A percentile compares a stretch with the other conserved stretches of the same genome.
Conservation (phyloP, 2,888 invertebrate genomes). For the Mythimna impura region DNA sequence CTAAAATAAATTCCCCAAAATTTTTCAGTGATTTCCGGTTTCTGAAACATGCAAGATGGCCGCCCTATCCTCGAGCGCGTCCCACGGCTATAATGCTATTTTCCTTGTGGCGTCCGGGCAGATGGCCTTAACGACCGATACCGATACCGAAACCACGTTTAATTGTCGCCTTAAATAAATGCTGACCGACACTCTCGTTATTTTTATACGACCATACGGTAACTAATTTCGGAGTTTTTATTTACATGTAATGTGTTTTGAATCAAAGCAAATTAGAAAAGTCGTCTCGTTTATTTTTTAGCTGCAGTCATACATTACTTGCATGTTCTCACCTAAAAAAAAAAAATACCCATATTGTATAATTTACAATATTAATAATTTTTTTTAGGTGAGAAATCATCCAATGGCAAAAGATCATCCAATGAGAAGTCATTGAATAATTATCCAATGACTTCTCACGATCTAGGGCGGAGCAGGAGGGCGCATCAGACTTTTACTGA, state of each 20-base stretch:
- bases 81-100: constrained; percentile 57
- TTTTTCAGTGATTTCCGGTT: not conserved
- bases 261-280: constrained; percentile 8
- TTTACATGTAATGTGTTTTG: constrained; percentile 3
- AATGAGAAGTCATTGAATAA: no score
- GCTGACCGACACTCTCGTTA: constrained; percentile 55
- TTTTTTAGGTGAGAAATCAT: no score
- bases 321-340: no score
- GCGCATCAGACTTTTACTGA: no score
- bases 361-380: no score
- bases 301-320: not conserved
- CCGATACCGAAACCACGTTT: constrained; percentile 51
- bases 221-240: constrained; percentile 17
- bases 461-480: no score
- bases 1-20: not conserved
- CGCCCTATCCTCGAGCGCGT: constrained; percentile 25
- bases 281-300: not conserved
- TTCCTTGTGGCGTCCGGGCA: constrained; percentile 60
- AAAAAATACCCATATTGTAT: no score
- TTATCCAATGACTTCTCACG: no score
- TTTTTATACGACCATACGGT: constrained; percentile 56
- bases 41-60: constrained; percentile 23
- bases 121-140: constrained; percentile 59
- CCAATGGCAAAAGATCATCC: no score
- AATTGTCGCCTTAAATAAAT: constrained; percentile 67